Base-by-base conservation (phyloP, 2,113 vertebrate genomes). In the Lepus americanus region DNA sequence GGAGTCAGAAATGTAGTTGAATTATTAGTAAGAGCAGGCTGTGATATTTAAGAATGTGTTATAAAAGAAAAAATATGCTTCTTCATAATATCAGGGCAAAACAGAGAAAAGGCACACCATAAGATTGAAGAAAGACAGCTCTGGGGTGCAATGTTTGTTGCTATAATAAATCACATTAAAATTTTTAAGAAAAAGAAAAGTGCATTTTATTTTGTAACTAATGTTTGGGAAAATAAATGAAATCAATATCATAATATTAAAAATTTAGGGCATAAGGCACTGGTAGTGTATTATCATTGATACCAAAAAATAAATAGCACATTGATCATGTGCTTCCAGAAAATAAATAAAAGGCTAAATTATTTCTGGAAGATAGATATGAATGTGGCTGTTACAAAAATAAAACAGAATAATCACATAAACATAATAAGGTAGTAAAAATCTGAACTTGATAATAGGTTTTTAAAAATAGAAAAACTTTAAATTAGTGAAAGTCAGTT, bases 201-300 rank as follows among this genome's bases (percentile, higher is more conserved):
- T 92, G 14, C 87, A 97, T 97, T 97, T 95, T 95, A 94, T 97
- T 96, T 97, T 96, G 88, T 95, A 97, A 92, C 76, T 96, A 95
- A 89, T 86, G 55, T 16, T 84, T 97, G 64, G 97, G 25, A 93
- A 96, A 97, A 95, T 78, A 96, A 96, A 94, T 80, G 87, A 96
- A 98, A 96, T 98, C 73, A 88, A 96, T 98, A 90, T 61, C 27
- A 96, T 33, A 95, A 96, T 95, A 94, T 95, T 96, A 96, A 72
- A 36, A 97, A 96, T 84, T 89, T 96, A 92, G 11, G 25, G 31
- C n/a, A 95, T 77, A 78, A 66, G 19, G 83, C 70, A 89, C 27
- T 90, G 70, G 67, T 25, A 2, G 55, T 80, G 69, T 86, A 95
- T 97, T 97, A 97, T 17, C 0, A 96, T 82, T 0, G 36, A 73